These are phyloP conservation scores for Heterochromis multidens DNA, from an alignment of 2,113 vertebrate species.

Conservation along the genomic window DNA sequence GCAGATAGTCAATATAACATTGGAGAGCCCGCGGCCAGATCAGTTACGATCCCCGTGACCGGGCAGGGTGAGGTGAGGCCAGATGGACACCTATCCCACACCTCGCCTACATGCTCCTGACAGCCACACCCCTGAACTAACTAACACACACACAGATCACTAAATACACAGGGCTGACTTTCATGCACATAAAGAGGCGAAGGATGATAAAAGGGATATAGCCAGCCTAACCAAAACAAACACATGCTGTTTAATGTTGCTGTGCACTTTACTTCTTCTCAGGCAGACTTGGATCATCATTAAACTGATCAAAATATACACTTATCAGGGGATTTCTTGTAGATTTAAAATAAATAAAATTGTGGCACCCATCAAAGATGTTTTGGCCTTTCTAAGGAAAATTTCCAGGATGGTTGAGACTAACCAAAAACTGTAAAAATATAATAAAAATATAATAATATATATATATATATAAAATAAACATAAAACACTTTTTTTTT, in stretches of 20 bases:
- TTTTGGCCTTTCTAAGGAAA: not conserved
- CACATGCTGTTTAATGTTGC: not conserved
- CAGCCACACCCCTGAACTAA: slow-evolving; percentile 4
- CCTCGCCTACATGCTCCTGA: not conserved
- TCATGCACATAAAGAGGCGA: not conserved
- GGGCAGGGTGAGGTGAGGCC: slow-evolving; percentile 37
- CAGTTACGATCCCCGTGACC: slow-evolving; percentile 37
- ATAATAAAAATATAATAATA: no score
- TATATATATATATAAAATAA: no score
- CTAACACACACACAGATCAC: not conserved
- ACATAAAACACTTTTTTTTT: no score
- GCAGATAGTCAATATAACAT: slow-evolving; percentile 42
- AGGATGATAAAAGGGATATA: not conserved
- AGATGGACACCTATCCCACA: slow-evolving; percentile 34
- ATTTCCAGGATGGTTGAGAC: not conserved
- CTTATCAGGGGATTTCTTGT: no score
- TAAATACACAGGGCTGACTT: not conserved
- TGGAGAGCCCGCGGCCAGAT: slow-evolving; percentile 35
- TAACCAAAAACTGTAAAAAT: not conserved
- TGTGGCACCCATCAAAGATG: not conserved
- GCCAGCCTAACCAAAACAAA: not conserved
- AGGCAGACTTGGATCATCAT: not conserved
- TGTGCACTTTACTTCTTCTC: not conserved
- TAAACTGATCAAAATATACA: not conserved
- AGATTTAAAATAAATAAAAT: not conserved